These are phyloP conservation scores for Onychomys torridus DNA, from an alignment of 2,797 vertebrate genomes.

Conservation along the genomic window DNA sequence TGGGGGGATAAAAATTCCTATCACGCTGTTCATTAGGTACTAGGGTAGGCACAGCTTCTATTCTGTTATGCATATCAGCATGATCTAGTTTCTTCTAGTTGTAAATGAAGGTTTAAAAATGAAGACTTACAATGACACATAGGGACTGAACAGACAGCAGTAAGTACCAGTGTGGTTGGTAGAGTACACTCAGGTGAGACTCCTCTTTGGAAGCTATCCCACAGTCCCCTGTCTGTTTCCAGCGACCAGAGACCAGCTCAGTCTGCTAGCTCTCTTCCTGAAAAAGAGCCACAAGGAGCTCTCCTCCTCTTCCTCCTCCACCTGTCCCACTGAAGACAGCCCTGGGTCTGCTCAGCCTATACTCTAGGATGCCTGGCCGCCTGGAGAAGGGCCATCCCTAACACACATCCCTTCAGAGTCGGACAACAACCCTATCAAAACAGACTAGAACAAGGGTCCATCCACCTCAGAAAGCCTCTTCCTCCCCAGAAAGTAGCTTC, in stretches of 20 bases:
- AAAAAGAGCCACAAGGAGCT: background rate
- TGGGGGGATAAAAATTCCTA: background rate
- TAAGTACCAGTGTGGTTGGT: background rate
- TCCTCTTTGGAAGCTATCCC: background rate
- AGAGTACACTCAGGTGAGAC: background rate
- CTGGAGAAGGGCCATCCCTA: background rate
- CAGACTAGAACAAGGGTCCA: background rate
- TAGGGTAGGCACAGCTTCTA: background rate
- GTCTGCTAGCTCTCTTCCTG: background rate
- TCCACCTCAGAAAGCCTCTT: background rate
- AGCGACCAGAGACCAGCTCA: background rate
- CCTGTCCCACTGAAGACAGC: background rate
- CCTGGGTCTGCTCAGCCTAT: background rate
- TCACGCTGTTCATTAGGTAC: background rate
- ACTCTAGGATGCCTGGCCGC: background rate
- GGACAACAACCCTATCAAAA: background rate
- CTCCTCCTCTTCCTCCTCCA: background rate
- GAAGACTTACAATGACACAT: background rate
- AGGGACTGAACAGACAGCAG: background rate
- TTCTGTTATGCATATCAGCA: background rate
- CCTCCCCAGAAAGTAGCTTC: background rate
- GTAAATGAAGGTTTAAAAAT: constrained; percentile 10
- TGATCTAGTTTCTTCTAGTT: background rate
- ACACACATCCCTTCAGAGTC: background rate
- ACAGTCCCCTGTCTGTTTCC: background rate